Conservation (phyloP, 2,888 invertebrate species). For the Margaritifera margaritifera region DNA sequence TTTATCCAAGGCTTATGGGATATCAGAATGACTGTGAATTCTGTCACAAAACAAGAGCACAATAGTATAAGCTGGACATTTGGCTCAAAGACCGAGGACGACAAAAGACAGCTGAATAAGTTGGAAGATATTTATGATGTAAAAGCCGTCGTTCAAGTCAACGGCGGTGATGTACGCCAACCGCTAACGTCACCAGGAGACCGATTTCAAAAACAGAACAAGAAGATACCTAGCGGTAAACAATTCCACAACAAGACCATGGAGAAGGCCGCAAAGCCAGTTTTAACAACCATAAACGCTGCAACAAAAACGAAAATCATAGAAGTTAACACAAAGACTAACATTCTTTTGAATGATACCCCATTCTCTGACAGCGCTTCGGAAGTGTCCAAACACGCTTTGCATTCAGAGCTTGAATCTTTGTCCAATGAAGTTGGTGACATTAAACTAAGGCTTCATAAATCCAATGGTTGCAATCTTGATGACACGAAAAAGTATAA, state of each 20-base stretch:
- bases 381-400: slow-evolving; percentile 34
- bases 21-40: slow-evolving; percentile 14
- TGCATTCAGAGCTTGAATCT: slow-evolving; percentile 42
- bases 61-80: slow-evolving; percentile 61
- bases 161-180: too few species aligned
- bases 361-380: slow-evolving; percentile 34
- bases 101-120: too few species aligned
- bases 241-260: background rate
- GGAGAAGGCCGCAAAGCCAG: slow-evolving; percentile 27
- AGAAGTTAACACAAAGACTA: background rate
- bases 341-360: background rate
- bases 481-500: slow-evolving; percentile 10
- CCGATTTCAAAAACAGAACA: too few species aligned
- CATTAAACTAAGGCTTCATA: slow-evolving; percentile 53
- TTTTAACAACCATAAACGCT: background rate
- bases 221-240: too few species aligned
- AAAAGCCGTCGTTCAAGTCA: too few species aligned
- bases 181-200: too few species aligned
- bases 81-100: slow-evolving; percentile 18
- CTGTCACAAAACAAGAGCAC: slow-evolving; percentile 20
- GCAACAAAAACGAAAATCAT: slow-evolving; percentile 8
- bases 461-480: slow-evolving; percentile 43
- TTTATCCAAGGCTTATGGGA: slow-evolving; percentile 38
- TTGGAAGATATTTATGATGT: too few species aligned
- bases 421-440: slow-evolving; percentile 52